phyloP scores from a whole-genome alignment of 2,113 vertebrate species.

The Thamnophis sirtalis region DNA sequence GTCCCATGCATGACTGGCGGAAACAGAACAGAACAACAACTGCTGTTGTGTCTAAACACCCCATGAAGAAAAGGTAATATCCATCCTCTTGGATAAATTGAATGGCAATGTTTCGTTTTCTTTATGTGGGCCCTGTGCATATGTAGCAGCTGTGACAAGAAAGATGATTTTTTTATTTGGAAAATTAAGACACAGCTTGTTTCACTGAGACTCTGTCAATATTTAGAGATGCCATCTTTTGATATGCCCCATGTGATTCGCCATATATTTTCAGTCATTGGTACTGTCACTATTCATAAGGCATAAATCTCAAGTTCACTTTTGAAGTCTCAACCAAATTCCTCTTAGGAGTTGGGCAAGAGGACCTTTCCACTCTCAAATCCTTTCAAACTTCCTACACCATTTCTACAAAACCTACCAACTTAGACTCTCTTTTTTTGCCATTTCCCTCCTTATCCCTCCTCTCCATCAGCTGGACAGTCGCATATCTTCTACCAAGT shows the following conservation, averaged over 20 bases:
- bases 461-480: background rate
- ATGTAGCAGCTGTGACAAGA: background rate
- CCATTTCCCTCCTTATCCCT: background rate
- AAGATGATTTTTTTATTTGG: background rate
- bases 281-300: background rate
- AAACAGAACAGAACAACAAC: background rate
- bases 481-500: background rate
- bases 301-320: background rate
- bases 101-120: slow-evolving; percentile 11
- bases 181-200: background rate
- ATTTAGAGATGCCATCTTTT: background rate
- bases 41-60: background rate
- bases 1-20: background rate
- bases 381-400: background rate
- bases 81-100: background rate
- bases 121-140: background rate
- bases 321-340: background rate
- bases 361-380: background rate
- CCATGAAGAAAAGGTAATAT: background rate
- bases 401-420: background rate
- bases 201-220: background rate
- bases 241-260: background rate
- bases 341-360: background rate
- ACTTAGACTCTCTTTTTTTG: background rate
- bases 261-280: background rate